These are phyloP conservation scores for Cryptomyrus ogoouensis DNA, from an alignment of 2,113 vertebrate species.

Conservation along the genomic window DNA sequence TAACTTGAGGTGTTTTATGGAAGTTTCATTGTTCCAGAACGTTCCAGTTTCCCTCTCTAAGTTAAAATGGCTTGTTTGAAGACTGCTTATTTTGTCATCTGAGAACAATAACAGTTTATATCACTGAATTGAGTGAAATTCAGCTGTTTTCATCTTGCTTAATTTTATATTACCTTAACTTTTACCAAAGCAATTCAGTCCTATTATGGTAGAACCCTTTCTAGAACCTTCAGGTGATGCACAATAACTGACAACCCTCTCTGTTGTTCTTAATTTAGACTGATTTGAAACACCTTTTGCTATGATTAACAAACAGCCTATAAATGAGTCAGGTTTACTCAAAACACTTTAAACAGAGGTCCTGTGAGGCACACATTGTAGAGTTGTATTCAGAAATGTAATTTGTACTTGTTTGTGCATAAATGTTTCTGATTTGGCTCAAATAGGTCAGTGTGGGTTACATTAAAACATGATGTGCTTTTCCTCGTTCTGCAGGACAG, in stretches of 20 bases:
- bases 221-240: not conserved
- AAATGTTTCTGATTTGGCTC: not conserved
- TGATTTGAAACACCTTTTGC: not conserved
- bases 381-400: not conserved
- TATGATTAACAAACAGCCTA: not conserved
- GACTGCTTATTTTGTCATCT: not conserved
- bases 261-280: not conserved
- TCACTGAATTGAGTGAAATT: not conserved
- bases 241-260: not conserved
- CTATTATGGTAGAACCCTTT: not conserved
- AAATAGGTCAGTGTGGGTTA: not conserved
- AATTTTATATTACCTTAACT: not conserved
- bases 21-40: constrained; percentile 1
- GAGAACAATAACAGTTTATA: not conserved
- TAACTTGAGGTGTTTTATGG: not conserved
- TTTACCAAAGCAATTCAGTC: not conserved
- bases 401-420: not conserved
- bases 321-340: not conserved
- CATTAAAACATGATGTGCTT: not conserved
- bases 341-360: not conserved
- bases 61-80: not conserved
- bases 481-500: not conserved
- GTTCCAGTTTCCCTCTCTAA: not conserved
- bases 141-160: not conserved
- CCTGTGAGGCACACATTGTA: not conserved